Conservation (phyloP, 2,113 vertebrate genomes). For the Thunnus maccoyii region DNA sequence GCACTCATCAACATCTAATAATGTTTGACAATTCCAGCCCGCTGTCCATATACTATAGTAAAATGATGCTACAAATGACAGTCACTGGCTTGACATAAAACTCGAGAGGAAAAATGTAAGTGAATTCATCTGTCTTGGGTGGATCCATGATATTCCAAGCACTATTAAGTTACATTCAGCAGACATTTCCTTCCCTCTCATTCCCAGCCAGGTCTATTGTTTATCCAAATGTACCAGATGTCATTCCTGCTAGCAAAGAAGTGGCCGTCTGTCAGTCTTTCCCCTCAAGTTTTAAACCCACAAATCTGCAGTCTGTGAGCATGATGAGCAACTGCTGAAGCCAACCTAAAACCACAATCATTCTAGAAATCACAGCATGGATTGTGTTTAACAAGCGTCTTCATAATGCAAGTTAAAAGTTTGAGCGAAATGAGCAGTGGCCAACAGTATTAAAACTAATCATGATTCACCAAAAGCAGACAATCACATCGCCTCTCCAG, state of each 20-base stretch:
- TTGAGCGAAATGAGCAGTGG: constrained; percentile 54
- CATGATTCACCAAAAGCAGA: constrained; percentile 48
- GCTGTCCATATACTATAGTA: background rate
- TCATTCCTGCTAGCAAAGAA: constrained; percentile 2
- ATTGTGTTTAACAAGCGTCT: constrained; percentile 19
- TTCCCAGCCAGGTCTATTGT: constrained; percentile 26
- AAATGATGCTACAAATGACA: background rate
- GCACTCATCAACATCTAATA: background rate
- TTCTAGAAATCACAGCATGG: background rate
- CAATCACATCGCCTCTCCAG: constrained; percentile 60
- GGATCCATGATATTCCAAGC: background rate
- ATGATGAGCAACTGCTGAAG: background rate
- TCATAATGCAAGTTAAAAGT: constrained; percentile 25
- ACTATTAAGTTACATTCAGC: background rate
- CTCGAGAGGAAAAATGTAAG: background rate
- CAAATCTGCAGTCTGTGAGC: constrained; percentile 8
- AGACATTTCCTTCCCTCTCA: constrained; percentile 19
- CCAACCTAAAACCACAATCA: constrained; percentile 6
- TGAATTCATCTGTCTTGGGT: background rate
- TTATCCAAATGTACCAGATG: constrained; percentile 36
- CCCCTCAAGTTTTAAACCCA: constrained; percentile 13
- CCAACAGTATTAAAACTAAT: constrained; percentile 45
- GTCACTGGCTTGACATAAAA: too few relatives aligned
- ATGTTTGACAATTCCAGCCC: background rate
- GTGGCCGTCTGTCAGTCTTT: background rate